Evolutionary conservation across 2,113 vertebrate genomes (phyloP).

Genomic region (Tinamus guttatus): DNA sequence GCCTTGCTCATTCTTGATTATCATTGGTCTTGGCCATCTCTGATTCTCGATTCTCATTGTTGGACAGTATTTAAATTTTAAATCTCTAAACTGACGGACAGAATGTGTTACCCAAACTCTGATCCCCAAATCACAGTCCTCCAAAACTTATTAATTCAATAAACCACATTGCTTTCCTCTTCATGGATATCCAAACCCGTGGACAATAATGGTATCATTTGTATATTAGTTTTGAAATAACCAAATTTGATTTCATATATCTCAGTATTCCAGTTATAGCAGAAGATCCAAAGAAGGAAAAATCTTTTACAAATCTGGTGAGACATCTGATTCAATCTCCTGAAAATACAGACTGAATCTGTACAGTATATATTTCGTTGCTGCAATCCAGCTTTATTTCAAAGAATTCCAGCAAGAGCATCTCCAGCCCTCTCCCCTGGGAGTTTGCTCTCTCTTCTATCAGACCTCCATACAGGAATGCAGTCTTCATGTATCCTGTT

Average conservation of each 20-base stretch:
- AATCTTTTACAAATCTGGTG: background rate
- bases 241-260: background rate
- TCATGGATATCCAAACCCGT: background rate
- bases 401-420: background rate
- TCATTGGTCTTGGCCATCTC: background rate
- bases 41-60: background rate
- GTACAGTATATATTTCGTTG: background rate
- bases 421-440: background rate
- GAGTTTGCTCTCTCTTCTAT: background rate
- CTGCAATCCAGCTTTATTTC: background rate
- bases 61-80: background rate
- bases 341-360: background rate
- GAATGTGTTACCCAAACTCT: background rate
- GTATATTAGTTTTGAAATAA: background rate
- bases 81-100: background rate
- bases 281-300: background rate
- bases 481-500: background rate
- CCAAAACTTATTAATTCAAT: background rate
- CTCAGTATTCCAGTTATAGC: background rate
- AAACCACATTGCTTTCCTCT: background rate
- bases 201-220: background rate
- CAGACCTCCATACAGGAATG: background rate
- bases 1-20: background rate
- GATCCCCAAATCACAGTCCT: rapidly evolving
- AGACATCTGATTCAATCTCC: background rate